phyloP scores from a whole-genome alignment of 2,797 vertebrate genomes.

The Dendrocincla tyrannina region DNA sequence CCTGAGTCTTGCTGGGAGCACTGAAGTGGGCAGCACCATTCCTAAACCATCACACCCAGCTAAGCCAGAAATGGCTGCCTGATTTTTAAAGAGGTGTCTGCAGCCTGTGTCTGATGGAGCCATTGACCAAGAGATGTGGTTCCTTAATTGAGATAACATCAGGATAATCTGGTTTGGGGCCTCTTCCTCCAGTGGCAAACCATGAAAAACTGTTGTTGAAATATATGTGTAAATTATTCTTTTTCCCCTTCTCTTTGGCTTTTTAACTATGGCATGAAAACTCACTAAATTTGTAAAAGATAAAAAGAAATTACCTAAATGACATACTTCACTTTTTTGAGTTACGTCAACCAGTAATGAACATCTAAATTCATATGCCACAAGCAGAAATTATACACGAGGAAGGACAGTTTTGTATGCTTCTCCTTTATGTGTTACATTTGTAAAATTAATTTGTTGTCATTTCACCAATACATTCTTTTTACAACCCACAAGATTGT shows the following conservation, averaged over 20 bases:
- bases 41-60: neutral
- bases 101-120: neutral
- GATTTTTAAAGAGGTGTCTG: neutral
- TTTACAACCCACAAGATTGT: neutral
- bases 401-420: neutral
- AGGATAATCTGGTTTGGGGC: neutral
- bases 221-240: neutral
- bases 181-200: neutral
- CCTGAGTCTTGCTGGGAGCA: fast-evolving
- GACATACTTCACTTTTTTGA: neutral
- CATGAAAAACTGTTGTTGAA: neutral
- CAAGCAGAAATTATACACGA: neutral
- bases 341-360: neutral
- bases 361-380: neutral
- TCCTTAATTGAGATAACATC: neutral
- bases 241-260: neutral
- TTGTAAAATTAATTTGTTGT: neutral
- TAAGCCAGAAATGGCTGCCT: neutral
- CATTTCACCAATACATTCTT: neutral
- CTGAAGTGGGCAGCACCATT: neutral
- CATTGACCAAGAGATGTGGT: neutral
- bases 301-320: neutral
- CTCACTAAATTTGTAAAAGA: neutral
- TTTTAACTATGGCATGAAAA: neutral
- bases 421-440: neutral